A percentile compares a stretch with the other conserved stretches of the same genome.
Conservation (phyloP, 2,888 invertebrate genomes). For the Exephanes ischioxanthus region DNA sequence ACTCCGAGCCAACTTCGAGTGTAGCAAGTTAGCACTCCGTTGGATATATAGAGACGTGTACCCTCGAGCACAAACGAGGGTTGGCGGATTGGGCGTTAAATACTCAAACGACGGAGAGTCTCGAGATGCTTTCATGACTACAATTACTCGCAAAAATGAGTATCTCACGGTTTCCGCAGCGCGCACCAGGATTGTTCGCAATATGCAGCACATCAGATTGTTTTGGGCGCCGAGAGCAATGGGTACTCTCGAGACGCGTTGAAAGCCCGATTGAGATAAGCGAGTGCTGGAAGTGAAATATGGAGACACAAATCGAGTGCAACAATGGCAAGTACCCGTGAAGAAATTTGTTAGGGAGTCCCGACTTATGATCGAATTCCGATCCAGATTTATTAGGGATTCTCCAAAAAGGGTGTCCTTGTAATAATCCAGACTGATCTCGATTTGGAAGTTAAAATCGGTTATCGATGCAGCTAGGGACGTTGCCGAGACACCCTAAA, state of each 20-base stretch:
- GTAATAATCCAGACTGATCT: too few species aligned
- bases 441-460: too few species aligned
- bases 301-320: background rate
- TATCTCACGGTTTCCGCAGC: background rate
- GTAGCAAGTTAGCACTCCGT: slow-evolving; percentile 18
- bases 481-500: too few species aligned
- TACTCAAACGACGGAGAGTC: slow-evolving; percentile 11
- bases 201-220: slow-evolving; percentile 1
- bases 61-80: background rate
- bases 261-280: background rate
- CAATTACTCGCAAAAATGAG: slow-evolving; percentile 21
- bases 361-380: too few species aligned
- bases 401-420: too few species aligned
- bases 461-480: too few species aligned
- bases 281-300: slow-evolving; percentile 3
- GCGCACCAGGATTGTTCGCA: background rate
- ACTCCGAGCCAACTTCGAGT: slow-evolving; percentile 32
- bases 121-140: slow-evolving; percentile 21
- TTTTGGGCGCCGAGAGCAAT: background rate
- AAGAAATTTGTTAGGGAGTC: too few species aligned
- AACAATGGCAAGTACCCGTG: background rate
- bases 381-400: too few species aligned
- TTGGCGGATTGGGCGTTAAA: slow-evolving; percentile 5
- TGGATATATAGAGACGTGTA: background rate
- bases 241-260: background rate